Evolutionary conservation across 2,113 vertebrate species (phyloP).

Genomic region (Geothlypis trichas): DNA sequence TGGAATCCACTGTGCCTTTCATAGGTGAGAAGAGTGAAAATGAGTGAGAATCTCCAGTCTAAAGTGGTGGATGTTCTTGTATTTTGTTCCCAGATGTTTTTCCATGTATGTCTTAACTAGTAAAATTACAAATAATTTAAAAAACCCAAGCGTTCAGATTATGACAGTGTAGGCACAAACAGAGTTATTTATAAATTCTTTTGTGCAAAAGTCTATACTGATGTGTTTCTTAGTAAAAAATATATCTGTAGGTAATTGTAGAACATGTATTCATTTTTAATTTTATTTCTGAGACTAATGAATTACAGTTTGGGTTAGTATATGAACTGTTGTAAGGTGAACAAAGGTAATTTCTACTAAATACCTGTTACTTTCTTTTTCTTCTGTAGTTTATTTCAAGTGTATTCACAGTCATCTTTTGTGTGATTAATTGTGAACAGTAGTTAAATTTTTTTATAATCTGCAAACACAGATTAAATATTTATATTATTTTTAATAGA

Average conservation of each 20-base stretch:
- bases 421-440: background rate
- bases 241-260: background rate
- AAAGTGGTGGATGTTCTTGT: background rate
- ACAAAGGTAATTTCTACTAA: background rate
- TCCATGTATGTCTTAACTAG: background rate
- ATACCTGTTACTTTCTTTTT: background rate
- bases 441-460: background rate
- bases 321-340: background rate
- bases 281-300: background rate
- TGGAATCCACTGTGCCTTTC: background rate
- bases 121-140: background rate
- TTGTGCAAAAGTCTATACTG: background rate
- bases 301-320: background rate
- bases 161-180: background rate
- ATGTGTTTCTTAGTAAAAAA: background rate
- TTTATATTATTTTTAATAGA: constrained; percentile 66
- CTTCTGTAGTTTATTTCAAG: background rate
- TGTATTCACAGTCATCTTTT: background rate
- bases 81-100: background rate
- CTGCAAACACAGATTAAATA: background rate
- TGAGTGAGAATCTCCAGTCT: background rate
- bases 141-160: accelerated
- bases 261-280: background rate
- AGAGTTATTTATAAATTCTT: background rate
- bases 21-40: background rate